Conservation (phyloP, 2,113 vertebrate genomes). For the Lagopus muta region DNA sequence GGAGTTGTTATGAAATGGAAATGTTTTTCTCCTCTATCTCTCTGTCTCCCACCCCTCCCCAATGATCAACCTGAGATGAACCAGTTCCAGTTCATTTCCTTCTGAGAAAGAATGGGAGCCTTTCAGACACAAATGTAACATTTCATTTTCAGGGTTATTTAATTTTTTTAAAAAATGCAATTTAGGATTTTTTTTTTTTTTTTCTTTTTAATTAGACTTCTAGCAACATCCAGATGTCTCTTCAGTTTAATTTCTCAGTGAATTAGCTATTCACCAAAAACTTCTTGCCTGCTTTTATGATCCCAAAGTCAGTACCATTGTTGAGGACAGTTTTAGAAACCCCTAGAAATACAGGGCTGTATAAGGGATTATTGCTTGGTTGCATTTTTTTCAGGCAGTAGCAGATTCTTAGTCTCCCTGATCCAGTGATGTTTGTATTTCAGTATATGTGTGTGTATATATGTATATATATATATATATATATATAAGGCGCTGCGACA, state of each 20-base stretch:
- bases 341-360: not conserved
- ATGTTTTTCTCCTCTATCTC: not conserved
- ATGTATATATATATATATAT: no score
- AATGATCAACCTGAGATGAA: not conserved
- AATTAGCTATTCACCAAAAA: not conserved
- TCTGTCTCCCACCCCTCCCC: not conserved
- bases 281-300: not conserved
- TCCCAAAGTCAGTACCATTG: not conserved
- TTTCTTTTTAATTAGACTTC: not conserved
- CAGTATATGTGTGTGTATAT: not conserved
- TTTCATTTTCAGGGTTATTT: not conserved
- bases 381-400: not conserved
- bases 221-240: not conserved
- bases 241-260: constrained; percentile 4
- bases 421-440: not conserved
- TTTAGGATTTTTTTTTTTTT: not conserved
- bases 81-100: constrained; percentile 24
- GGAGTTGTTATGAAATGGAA: constrained; percentile 13
- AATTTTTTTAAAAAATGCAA: not conserved
- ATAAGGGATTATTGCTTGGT: not conserved
- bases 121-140: not conserved
- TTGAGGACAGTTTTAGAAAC: not conserved
- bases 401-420: not conserved
- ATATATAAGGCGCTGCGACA: not conserved
- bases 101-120: not conserved